phyloP scores from a whole-genome alignment of 2,797 vertebrate species.

The Xenopus petersii region DNA sequence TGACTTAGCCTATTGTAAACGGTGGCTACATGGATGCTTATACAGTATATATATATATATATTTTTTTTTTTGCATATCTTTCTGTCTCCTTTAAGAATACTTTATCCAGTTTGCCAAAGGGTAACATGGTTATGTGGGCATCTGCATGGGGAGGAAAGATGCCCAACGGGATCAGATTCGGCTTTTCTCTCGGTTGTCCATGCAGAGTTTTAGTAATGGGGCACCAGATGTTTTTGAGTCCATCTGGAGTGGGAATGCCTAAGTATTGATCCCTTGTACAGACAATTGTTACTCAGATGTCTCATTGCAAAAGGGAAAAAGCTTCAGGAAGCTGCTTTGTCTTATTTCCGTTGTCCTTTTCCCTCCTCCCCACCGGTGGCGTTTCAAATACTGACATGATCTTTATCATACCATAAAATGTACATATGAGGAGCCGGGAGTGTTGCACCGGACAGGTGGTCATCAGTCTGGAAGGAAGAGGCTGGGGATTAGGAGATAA shows the following conservation, averaged over 20 bases:
- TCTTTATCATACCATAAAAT: slow-evolving; percentile 41
- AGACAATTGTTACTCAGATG: slow-evolving; percentile 30
- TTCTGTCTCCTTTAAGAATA: no score
- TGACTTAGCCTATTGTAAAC: no score
- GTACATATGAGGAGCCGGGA: slow-evolving; percentile 13
- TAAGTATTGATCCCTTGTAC: slow-evolving; percentile 3
- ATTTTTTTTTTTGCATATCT: no score
- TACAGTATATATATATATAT: no score
- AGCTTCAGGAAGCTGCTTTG: slow-evolving; percentile 40
- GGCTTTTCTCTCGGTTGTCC: neutral
- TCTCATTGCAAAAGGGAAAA: slow-evolving; percentile 12
- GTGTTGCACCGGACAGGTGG: slow-evolving; percentile 25
- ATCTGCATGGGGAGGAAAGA: no score
- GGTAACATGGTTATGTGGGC: no score
- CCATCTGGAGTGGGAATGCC: slow-evolving; percentile 8
- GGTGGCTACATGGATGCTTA: no score
- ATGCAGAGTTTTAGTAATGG: neutral
- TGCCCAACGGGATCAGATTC: neutral
- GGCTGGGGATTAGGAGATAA: slow-evolving; percentile 13
- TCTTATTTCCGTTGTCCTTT: slow-evolving; percentile 43
- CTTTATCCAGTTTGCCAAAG: no score
- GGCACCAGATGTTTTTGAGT: slow-evolving; percentile 2
- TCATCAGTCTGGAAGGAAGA: slow-evolving; percentile 3
- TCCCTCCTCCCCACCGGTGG: slow-evolving; percentile 30
- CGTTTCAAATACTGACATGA: slow-evolving; percentile 37